Percentiles rank a stretch among this genome's conserved stretches.
Evolutionary conservation across 2,113 vertebrate species (phyloP).

Genomic region (Podarcis muralis): DNA sequence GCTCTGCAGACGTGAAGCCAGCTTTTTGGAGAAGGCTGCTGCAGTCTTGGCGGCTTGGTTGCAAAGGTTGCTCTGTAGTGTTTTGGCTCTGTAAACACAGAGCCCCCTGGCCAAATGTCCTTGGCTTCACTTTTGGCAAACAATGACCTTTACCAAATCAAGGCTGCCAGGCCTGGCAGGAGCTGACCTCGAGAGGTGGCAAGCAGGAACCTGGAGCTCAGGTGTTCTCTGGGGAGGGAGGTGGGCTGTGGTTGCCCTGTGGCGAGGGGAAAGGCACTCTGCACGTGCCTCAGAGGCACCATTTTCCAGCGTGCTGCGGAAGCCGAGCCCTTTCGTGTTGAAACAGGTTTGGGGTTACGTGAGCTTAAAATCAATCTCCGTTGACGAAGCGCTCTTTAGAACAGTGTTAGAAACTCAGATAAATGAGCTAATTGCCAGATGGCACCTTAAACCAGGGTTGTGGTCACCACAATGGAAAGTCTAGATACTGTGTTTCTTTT

Average conservation of each 20-base stretch:
- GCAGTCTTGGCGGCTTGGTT: background rate
- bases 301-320: background rate
- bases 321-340: background rate
- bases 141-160: background rate
- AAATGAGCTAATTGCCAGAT: too few relatives aligned
- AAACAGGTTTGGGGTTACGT: background rate
- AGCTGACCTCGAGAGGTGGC: too few relatives aligned
- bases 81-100: background rate
- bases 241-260: background rate
- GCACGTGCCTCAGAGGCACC: background rate
- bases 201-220: background rate
- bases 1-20: accelerated
- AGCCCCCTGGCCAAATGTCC: background rate
- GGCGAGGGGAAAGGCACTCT: background rate
- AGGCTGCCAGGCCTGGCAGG: too few relatives aligned
- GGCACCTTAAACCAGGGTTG: too few relatives aligned
- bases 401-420: too few relatives aligned
- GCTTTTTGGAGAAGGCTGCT: background rate
- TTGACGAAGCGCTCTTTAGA: too few relatives aligned
- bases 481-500: too few relatives aligned
- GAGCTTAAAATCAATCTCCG: too few relatives aligned
- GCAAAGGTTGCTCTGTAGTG: background rate
- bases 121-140: background rate
- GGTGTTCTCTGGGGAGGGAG: too few relatives aligned
- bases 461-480: too few relatives aligned